Percentiles rank a stretch among this genome's conserved stretches.
phyloP scores from a whole-genome alignment of 2,797 vertebrate species.

The Scleropages formosus region DNA sequence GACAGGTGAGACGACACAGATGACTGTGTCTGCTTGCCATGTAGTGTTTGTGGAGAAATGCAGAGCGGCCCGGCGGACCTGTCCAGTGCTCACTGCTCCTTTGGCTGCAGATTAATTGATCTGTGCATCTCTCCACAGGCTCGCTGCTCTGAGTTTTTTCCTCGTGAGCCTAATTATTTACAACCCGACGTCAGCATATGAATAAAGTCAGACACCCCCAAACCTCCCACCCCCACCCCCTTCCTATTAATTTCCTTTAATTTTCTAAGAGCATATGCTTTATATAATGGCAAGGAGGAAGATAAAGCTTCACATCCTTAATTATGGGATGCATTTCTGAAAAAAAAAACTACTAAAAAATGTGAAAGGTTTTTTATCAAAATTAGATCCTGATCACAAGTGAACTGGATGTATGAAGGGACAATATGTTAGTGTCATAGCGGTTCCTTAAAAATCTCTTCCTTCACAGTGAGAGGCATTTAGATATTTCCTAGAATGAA shows the following conservation, averaged over 20 bases:
- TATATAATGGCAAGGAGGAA: conserved; percentile 36
- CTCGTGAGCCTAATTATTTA: not conserved
- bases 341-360: too few species aligned
- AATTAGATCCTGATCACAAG: too few species aligned
- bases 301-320: not conserved
- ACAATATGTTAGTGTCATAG: too few species aligned
- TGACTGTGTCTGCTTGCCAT: conserved; percentile 9
- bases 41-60: not conserved
- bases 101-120: conserved; percentile 13
- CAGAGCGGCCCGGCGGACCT: not conserved
- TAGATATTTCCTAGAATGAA: too few species aligned
- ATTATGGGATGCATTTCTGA: too few species aligned
- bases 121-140: not conserved
- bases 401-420: too few species aligned
- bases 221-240: conserved; percentile 17
- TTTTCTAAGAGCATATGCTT: conserved; percentile 27
- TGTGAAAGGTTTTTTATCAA: too few species aligned
- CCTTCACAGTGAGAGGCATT: too few species aligned
- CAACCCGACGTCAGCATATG: conserved; percentile 30
- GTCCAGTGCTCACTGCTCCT: not conserved
- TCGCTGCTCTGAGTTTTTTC: not conserved
- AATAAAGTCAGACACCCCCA: not conserved
- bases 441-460: too few species aligned
- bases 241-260: conserved; percentile 46
- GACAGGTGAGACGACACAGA: conserved; percentile 38